Evolutionary conservation across 1,140 invertebrate species (phyloP), one percentile per base, ranked within the genome.

Genomic region (Vanessa tameamea): DNA sequence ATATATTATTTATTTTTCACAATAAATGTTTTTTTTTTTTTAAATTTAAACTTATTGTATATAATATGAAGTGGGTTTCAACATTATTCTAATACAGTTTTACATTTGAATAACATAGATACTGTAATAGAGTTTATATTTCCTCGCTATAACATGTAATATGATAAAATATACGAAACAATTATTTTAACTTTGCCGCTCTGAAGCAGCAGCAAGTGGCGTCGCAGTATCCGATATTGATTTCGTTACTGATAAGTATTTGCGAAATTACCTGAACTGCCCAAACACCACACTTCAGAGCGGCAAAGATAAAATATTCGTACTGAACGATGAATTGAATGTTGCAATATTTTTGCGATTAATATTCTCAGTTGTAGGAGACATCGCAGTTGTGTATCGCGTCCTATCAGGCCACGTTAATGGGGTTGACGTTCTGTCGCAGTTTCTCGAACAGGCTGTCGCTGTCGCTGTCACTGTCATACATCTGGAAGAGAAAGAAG

Each of bases 391-490:
- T 15, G 51, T 14, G 4, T 2, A 2, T 55, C 9, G 53, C n/a
- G n/a, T 26, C 23, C 31, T 26, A 59, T 85, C 77, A 86, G 67
- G 83, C 86, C 63, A 87, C 86, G 78, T 87, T 84, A 69, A 87
- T 85, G 47, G 80, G 78, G 77, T 78, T 85, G 23, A 72, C 63
- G 64, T 57, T 80, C 26, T 85, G 81, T 9, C 77, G 78, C 12
- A 84, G 69, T 72, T 77, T 81, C 47, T 86, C 85, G 79, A 85
- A 87, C 43, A 87, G 61, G 51, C 75, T 85, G 57, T 88, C 84
- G n/a, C 23, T 70, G 16, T 82, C 81, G 64, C 77, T 80, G 68
- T 89, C 87, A 59, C 83, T 84, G 70, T 88, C 88, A 65, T 85
- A 86, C 75, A 84, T 15, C 55, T 59, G 55, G 6, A 59, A 59